Conservation (phyloP, 2,113 vertebrate genomes). For the Meriones unguiculatus region DNA sequence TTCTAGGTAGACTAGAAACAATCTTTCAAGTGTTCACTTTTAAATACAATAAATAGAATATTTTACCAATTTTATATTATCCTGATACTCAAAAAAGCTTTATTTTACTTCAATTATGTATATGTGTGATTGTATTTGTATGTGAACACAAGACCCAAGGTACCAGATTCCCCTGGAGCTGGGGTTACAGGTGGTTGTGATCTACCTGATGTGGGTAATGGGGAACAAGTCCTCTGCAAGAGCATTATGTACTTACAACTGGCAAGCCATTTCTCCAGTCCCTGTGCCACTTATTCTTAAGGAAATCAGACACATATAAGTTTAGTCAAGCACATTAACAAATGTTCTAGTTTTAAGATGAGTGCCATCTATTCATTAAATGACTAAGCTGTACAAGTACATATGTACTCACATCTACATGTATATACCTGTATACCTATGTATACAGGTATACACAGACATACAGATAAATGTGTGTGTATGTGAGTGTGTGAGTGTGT, state of each 20-base stretch:
- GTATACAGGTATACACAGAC: background rate
- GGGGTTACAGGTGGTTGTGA: background rate
- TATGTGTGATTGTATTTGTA: background rate
- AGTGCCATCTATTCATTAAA: conserved; percentile 38
- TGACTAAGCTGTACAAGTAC: background rate
- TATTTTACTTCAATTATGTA: background rate
- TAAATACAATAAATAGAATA: background rate
- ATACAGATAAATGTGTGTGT: background rate
- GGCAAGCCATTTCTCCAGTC: background rate
- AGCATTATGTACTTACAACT: background rate
- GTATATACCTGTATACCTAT: background rate
- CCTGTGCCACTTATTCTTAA: background rate
- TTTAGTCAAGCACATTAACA: conserved; percentile 15
- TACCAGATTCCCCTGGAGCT: background rate
- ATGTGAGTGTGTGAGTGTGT: too few relatives aligned
- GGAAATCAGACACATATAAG: conserved; percentile 14
- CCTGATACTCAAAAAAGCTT: background rate
- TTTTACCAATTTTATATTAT: conserved; percentile 40
- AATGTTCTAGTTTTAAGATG: background rate
- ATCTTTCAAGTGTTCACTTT: background rate
- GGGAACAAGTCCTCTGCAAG: background rate
- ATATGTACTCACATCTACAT: background rate
- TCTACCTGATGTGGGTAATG: background rate
- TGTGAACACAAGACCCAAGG: background rate
- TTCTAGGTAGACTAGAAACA: background rate